Conservation (phyloP, 2,113 vertebrate genomes). For the Bufo gargarizans region DNA sequence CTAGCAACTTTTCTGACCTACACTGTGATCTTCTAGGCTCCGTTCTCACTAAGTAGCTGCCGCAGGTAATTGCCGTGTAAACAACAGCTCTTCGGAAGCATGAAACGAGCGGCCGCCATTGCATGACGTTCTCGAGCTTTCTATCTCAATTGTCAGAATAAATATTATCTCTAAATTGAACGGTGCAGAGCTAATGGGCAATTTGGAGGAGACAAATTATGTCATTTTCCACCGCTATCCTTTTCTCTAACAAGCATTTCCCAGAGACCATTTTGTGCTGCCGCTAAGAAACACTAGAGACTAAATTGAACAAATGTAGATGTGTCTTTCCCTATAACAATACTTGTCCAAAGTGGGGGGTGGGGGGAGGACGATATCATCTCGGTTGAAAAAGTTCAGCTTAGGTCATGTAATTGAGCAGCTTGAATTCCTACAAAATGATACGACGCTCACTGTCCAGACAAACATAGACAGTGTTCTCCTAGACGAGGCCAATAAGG, state of each 20-base stretch:
- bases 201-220: slow-evolving; percentile 50
- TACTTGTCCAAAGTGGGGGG: not conserved
- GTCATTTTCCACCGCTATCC: slow-evolving; percentile 21
- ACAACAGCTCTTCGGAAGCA: slow-evolving; percentile 43
- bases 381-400: slow-evolving; percentile 4
- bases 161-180: slow-evolving; percentile 58
- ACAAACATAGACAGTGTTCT: not conserved
- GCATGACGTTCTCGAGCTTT: slow-evolving; percentile 55
- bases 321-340: slow-evolving; percentile 53
- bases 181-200: slow-evolving; percentile 57
- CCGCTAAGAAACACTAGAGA: slow-evolving; percentile 57
- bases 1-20: slow-evolving; percentile 27
- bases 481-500: not conserved
- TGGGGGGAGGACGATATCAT: not conserved
- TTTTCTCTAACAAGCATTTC: slow-evolving; percentile 44
- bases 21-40: slow-evolving; percentile 34
- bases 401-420: slow-evolving; percentile 1
- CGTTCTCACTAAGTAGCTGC: slow-evolving; percentile 45
- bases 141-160: slow-evolving; percentile 48
- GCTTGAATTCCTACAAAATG: not conserved
- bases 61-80: slow-evolving; percentile 57
- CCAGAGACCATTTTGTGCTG: slow-evolving; percentile 52
- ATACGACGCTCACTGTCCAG: not conserved
- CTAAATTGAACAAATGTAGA: slow-evolving; percentile 56
- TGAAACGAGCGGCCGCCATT: slow-evolving; percentile 45